These are phyloP conservation scores for Nasua narica DNA, from an alignment of 2,797 vertebrate species.

Conservation along the genomic window DNA sequence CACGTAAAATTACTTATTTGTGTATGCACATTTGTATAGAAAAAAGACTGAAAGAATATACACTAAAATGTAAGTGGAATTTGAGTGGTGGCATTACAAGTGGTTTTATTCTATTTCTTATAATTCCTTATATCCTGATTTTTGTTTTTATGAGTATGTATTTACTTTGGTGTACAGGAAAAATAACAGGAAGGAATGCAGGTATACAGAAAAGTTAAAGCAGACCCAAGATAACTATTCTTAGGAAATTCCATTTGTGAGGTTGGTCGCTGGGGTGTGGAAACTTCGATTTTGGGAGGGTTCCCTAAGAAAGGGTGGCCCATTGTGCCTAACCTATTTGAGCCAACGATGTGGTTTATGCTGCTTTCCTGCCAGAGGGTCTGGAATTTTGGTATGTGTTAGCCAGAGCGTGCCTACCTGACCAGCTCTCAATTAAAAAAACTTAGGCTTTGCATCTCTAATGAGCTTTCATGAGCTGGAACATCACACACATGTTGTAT, in stretches of 20 bases:
- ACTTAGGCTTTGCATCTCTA: background rate
- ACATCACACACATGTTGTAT: background rate
- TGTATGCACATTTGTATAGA: background rate
- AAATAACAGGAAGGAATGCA: background rate
- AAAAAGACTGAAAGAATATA: background rate
- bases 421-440: background rate
- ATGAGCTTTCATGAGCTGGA: background rate
- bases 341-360: background rate
- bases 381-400: background rate
- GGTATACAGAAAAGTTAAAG: background rate
- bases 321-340: background rate
- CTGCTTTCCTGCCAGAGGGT: background rate
- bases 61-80: background rate
- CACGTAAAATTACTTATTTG: background rate
- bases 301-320: background rate
- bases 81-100: background rate
- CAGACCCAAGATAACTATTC: background rate
- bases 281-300: background rate
- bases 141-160: background rate
- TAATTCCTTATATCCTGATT: background rate
- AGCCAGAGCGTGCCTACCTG: background rate
- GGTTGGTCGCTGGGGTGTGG: background rate
- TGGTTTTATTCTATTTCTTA: background rate
- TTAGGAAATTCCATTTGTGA: background rate
- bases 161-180: background rate